These are phyloP conservation scores for Tragulus kanchil DNA, from an alignment of 2,113 vertebrate genomes.

Conservation along the genomic window DNA sequence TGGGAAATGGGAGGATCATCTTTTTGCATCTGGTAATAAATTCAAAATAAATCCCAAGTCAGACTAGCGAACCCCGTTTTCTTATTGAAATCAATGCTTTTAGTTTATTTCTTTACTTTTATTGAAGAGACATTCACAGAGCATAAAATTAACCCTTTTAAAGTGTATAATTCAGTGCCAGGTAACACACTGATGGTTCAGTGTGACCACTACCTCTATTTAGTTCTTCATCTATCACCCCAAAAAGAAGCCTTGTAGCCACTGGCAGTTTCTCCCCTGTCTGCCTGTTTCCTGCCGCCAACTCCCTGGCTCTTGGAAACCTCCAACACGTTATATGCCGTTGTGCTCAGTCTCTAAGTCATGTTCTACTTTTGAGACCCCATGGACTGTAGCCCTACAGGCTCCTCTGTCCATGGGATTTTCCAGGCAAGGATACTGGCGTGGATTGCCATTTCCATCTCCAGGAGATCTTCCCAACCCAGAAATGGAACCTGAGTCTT, in stretches of 20 bases:
- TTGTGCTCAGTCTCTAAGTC: background rate
- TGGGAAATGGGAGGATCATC: background rate
- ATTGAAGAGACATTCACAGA: background rate
- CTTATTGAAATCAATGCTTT: background rate
- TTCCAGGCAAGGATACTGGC: background rate
- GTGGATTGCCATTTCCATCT: background rate
- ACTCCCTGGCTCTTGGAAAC: background rate
- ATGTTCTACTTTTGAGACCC: background rate
- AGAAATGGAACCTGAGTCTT: background rate
- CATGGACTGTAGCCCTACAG: background rate
- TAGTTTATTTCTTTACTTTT: background rate
- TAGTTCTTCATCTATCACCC: background rate
- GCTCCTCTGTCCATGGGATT: background rate
- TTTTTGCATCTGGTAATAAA: background rate
- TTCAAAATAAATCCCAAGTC: background rate
- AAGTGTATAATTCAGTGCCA: background rate
- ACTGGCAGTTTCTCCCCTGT: fast-evolving
- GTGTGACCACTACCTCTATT: fast-evolving
- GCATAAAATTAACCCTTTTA: background rate
- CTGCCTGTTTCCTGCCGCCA: fast-evolving
- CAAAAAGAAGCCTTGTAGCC: background rate
- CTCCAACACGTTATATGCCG: background rate
- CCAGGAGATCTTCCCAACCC: background rate
- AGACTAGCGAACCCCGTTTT: background rate
- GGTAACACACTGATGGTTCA: background rate